phyloP scores from a whole-genome alignment of 2,888 invertebrate species.

The Latheticus oryzae region DNA sequence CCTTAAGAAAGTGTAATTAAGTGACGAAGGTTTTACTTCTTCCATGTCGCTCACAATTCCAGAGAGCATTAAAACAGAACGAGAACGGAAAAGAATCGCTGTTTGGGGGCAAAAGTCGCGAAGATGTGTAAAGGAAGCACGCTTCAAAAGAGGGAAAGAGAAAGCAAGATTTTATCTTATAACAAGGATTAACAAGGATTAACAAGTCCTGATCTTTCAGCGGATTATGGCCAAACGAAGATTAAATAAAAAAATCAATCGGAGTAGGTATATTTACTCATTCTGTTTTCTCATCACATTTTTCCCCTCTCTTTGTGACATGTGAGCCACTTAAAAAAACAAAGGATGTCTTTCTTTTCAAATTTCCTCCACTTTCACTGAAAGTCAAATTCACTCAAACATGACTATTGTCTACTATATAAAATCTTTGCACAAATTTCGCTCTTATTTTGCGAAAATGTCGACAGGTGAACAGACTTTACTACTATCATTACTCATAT shows the following conservation, averaged over 20 bases:
- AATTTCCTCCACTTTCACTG: slow-evolving; percentile 54
- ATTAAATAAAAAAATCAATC: neutral
- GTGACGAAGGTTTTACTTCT: too few species aligned
- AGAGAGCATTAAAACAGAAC: slow-evolving; percentile 18
- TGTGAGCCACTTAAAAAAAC: slow-evolving; percentile 38
- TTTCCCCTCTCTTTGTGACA: slow-evolving; percentile 2
- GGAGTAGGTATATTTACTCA: neutral
- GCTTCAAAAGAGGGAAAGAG: slow-evolving; percentile 34
- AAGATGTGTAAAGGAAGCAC: slow-evolving; percentile 30
- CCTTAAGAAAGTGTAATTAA: too few species aligned
- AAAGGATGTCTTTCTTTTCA: slow-evolving; percentile 44
- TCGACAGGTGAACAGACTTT: slow-evolving; percentile 23
- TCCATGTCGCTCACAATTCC: slow-evolving; percentile 9
- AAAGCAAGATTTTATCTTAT: neutral
- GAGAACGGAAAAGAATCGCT: slow-evolving; percentile 14
- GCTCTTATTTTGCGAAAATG: slow-evolving; percentile 52
- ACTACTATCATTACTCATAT: slow-evolving; percentile 32
- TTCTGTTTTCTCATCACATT: too few species aligned
- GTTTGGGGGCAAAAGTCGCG: slow-evolving; percentile 11
- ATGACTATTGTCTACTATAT: slow-evolving; percentile 52
- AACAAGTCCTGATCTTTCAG: neutral
- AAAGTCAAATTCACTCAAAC: slow-evolving; percentile 52
- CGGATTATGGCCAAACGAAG: neutral
- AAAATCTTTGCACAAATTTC: slow-evolving; percentile 48
- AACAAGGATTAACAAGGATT: slow-evolving; percentile 10